A percentile compares a stretch with the other conserved stretches of the same genome.
Conservation (phyloP, 2,113 vertebrate species). For the Thinocorus orbignyianus region DNA sequence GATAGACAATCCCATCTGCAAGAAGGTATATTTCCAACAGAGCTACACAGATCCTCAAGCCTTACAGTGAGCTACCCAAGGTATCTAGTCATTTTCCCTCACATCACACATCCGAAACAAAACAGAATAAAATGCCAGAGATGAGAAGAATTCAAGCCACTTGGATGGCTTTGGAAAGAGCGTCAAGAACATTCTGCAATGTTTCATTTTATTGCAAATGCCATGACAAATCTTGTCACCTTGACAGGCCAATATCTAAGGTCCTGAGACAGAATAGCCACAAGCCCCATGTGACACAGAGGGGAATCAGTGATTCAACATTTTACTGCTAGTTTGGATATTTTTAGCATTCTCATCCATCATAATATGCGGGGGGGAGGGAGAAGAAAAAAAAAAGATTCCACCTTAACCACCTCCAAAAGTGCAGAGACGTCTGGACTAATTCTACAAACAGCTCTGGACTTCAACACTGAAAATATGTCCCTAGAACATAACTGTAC, state of each 20-base stretch:
- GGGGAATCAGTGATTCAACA: not conserved
- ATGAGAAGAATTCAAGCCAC: not conserved
- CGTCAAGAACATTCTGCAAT: not conserved
- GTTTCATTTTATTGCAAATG: constrained; percentile 7
- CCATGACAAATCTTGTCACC: not conserved
- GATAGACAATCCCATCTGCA: not conserved
- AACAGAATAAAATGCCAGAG: not conserved
- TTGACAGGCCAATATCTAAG: not conserved
- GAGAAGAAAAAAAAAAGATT: not conserved
- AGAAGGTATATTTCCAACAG: not conserved
- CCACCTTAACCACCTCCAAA: not conserved
- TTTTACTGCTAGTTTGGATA: not conserved
- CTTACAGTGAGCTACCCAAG: not conserved
- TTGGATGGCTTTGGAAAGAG: not conserved
- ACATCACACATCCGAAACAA: too few relatives aligned
- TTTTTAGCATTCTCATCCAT: not conserved
- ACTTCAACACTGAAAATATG: not conserved
- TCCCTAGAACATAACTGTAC: not conserved
- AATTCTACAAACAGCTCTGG: not conserved
- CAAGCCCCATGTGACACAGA: not conserved
- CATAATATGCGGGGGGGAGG: not conserved
- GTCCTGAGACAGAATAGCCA: not conserved
- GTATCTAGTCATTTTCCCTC: not conserved
- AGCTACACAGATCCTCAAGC: not conserved
- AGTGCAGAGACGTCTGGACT: not conserved